A percentile compares a stretch with the other conserved stretches of the same genome.
Conservation (phyloP, 2,888 invertebrate genomes). For the Himalopsyche kuldschensis region DNA sequence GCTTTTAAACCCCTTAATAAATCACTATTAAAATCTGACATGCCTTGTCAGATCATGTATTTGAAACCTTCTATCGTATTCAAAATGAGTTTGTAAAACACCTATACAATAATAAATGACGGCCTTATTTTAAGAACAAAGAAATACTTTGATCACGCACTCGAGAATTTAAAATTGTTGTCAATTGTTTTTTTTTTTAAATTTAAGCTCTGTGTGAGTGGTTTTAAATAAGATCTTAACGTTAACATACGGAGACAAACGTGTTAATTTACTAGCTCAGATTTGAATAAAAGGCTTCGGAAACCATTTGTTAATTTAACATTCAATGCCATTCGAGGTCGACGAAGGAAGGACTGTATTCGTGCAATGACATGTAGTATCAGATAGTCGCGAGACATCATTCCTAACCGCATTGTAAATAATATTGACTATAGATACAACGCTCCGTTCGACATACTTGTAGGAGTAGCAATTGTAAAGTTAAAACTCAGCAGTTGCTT, state of each 20-base stretch:
- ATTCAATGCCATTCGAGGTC: background rate
- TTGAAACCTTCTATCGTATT: background rate
- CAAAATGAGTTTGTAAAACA: background rate
- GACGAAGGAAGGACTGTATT: background rate
- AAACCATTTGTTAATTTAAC: background rate
- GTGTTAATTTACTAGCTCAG: background rate
- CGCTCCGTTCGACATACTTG: no score
- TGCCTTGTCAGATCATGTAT: background rate
- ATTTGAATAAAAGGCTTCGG: background rate
- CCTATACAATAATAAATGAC: background rate
- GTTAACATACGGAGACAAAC: background rate
- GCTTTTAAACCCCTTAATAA: background rate
- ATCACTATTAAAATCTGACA: background rate
- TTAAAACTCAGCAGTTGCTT: no score
- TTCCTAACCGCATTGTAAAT: background rate
- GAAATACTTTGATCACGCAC: background rate
- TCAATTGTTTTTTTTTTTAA: background rate
- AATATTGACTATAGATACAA: background rate
- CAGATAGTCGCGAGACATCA: background rate
- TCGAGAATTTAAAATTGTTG: background rate
- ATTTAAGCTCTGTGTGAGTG: background rate
- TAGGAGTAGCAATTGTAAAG: no score
- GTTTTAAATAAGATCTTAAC: no score
- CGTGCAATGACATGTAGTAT: background rate
- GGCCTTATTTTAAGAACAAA: background rate